Base-by-base conservation (phyloP, 2,888 invertebrate species). In the Glaucopsyche alexis region DNA sequence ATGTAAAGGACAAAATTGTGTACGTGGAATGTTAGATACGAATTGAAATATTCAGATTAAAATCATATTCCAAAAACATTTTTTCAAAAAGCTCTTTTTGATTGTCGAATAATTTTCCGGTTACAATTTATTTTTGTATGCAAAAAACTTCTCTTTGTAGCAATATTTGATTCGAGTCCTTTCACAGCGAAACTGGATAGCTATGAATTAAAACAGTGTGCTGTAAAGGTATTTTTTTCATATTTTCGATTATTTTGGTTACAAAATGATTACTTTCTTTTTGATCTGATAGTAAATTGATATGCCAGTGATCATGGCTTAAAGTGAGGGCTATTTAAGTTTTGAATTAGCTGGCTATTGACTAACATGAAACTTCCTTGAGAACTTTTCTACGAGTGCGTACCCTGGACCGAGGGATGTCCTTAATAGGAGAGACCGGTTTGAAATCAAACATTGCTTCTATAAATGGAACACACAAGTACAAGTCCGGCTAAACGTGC, bases 391-490 rank as follows among this genome's bases (percentile, higher is more conserved):
- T 42, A 38, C 60, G n/a, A 47, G 29, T 49, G 19, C 7, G 69
- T 4, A 45, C 13, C 16, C 16, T 11, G 9, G 40, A 42, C 13
- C 13, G 42, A 45, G 67, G 7, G 29, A 49, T 69, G 49, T 38
- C 69, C 69, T 49, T 69, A 69, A 45, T 69, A 19, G 69, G 69
- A 19, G 29, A 49, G 69, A 69, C 69, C 69, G 69, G 69, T 69
- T 69, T 29, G 69, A 69, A 69, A 69, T 69, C 69, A 69, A 69
- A 69, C 49, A 49, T 69, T 29, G 13, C 13, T 29, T 19, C 69
- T 69, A 69, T 49, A 69, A 69, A 69, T 47, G 49, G 69, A 67
- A 19, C 55, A 29, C 19, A 60, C 45, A 16, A 69, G 49, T 69
- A 38, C 29, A 7, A 29, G 19, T 40, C n/a, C n/a, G 1, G 40